phyloP scores from a whole-genome alignment of 2,888 invertebrate species.

The Cephus nigrinus region DNA sequence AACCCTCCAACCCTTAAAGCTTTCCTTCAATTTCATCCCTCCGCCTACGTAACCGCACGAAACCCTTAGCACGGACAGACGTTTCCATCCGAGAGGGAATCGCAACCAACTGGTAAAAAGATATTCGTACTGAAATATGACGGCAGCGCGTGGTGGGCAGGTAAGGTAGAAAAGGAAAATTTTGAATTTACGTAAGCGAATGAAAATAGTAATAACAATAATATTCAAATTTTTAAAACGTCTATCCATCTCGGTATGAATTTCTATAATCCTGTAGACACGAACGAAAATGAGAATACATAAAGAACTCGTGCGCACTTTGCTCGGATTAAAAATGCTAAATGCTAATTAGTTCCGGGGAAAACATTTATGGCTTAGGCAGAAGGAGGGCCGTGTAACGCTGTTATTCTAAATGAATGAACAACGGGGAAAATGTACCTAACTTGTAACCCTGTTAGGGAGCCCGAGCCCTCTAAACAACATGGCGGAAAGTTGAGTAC shows the following conservation, averaged over 20 bases:
- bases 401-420: slow-evolving; percentile 61
- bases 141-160: not conserved
- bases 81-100: not conserved
- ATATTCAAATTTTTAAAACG: not conserved
- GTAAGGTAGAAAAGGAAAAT: not conserved
- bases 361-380: slow-evolving; percentile 47
- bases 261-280: not conserved
- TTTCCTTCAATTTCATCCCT: slow-evolving; percentile 49
- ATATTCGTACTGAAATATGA: not conserved
- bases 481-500: not conserved
- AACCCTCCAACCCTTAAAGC: slow-evolving; percentile 44
- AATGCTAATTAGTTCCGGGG: slow-evolving; percentile 63
- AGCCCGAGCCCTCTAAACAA: slow-evolving; percentile 18
- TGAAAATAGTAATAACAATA: not conserved
- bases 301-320: slow-evolving; percentile 36
- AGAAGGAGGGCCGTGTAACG: slow-evolving; percentile 29
- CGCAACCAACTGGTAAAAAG: not conserved
- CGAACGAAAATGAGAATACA: not conserved
- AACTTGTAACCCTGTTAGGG: slow-evolving; percentile 46
- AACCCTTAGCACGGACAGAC: not conserved
- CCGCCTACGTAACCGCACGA: not conserved
- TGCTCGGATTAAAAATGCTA: slow-evolving; percentile 60
- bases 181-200: not conserved
- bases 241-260: not conserved
- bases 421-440: slow-evolving; percentile 55